Evolutionary conservation across 2,797 vertebrate species (phyloP).

Genomic region (Danio aesculapii): DNA sequence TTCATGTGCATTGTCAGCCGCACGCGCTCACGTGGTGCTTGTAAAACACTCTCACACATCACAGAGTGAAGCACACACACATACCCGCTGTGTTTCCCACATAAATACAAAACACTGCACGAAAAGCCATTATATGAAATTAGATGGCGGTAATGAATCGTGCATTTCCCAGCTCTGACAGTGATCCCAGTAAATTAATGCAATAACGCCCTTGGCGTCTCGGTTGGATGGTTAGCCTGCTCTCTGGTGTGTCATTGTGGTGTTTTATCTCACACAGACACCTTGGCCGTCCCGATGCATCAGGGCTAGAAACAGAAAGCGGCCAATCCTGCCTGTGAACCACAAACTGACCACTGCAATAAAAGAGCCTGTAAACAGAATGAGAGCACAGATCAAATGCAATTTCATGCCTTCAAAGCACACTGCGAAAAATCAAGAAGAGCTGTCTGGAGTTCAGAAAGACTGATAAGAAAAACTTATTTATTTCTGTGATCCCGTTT

Average conservation of each 20-base stretch:
- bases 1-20: conserved; percentile 35
- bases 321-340: conserved; percentile 75
- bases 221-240: conserved; percentile 40
- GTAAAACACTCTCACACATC: conserved; percentile 36
- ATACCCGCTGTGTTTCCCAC: conserved; percentile 30
- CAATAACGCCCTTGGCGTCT: conserved; percentile 53
- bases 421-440: not conserved
- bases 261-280: conserved; percentile 78
- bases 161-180: conserved; percentile 46
- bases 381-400: conserved; percentile 82
- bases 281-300: conserved; percentile 75
- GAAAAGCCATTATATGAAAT: conserved; percentile 38
- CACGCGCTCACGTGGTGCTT: conserved; percentile 35
- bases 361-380: conserved; percentile 71
- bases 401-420: conserved; percentile 63
- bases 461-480: not conserved
- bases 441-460: conserved; percentile 11
- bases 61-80: conserved; percentile 12
- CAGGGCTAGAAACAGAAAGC: conserved; percentile 69
- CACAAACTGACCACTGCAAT: conserved; percentile 85
- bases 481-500: not conserved
- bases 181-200: conserved; percentile 55
- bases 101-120: conserved; percentile 42
- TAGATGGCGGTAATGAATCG: conserved; percentile 38
- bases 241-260: conserved; percentile 64